Conservation (phyloP, 2,113 vertebrate species). For the Prunella himalayana region DNA sequence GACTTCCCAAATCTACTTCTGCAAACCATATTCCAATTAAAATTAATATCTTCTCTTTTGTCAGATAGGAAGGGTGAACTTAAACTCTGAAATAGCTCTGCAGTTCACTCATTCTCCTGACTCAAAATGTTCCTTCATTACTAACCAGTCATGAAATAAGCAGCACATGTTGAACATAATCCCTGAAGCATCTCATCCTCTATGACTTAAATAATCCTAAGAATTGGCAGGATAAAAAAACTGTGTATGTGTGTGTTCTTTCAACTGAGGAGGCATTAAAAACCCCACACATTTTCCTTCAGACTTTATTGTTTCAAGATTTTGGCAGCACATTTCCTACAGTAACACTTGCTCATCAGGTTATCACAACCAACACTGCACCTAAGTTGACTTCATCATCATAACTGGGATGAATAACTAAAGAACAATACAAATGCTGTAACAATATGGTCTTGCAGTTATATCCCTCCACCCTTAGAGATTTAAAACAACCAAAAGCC, state of each 20-base stretch:
- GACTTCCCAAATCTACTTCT: not conserved
- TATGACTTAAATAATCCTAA: not conserved
- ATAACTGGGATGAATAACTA: not conserved
- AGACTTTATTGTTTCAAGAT: not conserved
- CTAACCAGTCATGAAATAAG: not conserved
- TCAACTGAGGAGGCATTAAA: not conserved
- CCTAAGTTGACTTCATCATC: not conserved
- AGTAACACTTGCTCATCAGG: not conserved
- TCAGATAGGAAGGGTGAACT: not conserved
- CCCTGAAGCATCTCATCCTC: not conserved
- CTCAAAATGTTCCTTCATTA: not conserved
- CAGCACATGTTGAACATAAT: not conserved
- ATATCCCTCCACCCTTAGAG: not conserved
- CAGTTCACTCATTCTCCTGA: not conserved
- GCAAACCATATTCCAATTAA: not conserved
- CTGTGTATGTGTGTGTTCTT: not conserved
- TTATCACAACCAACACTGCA: not conserved
- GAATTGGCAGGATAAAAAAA: not conserved
- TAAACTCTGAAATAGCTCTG: not conserved
- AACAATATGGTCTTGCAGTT: not conserved
- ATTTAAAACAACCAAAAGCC: not conserved
- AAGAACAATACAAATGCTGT: not conserved
- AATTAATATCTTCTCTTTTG: not conserved
- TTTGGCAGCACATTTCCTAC: not conserved
- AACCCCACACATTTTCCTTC: not conserved